Evolutionary conservation across 2,797 vertebrate genomes (phyloP).

Genomic region (Eulemur mongoz): DNA sequence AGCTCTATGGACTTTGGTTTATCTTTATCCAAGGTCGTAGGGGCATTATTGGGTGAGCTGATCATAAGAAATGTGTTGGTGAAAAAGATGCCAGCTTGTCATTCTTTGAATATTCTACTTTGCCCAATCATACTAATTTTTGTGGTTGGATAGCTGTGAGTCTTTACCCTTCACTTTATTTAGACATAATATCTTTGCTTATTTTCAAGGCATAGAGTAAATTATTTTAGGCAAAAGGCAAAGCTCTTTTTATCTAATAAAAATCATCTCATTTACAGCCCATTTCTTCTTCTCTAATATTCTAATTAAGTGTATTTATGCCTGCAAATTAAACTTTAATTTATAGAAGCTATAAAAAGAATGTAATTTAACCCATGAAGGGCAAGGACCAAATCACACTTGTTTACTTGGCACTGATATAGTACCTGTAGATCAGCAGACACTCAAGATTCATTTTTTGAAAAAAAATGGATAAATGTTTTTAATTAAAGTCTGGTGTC

Average conservation of each 20-base stretch:
- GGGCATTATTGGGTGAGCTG: not conserved
- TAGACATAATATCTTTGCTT: not conserved
- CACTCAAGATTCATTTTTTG: not conserved
- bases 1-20: not conserved
- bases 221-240: not conserved
- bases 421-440: not conserved
- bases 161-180: constrained; percentile 17
- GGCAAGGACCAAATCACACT: not conserved
- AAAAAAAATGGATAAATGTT: not conserved
- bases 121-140: not conserved
- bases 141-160: not conserved
- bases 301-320: constrained; percentile 5
- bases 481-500: not conserved
- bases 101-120: not conserved
- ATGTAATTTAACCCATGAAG: not conserved
- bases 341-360: constrained; percentile 16
- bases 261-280: not conserved
- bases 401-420: not conserved
- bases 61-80: not conserved
- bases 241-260: constrained; percentile 18
- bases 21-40: not conserved
- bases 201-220: not conserved
- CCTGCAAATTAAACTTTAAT: constrained; percentile 9
- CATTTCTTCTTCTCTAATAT: constrained; percentile 1
- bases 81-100: not conserved